These are phyloP conservation scores for Hydropsyche betteni DNA, from an alignment of 2,888 invertebrate species.

Conservation along the genomic window DNA sequence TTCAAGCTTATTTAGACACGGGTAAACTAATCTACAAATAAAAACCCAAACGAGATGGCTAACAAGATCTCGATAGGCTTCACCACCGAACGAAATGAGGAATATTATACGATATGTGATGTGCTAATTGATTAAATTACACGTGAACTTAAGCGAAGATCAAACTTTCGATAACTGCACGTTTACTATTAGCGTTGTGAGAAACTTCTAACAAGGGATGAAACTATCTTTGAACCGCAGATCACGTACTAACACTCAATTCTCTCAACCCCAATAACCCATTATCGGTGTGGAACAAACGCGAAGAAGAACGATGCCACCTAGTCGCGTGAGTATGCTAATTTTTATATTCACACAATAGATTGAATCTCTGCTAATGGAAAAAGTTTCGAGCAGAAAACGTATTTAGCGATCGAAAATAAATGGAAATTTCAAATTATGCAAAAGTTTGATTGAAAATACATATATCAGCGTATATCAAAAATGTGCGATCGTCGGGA, in stretches of 20 bases:
- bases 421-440: constrained; percentile 7
- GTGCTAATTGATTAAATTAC: too few relatives aligned
- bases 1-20: too few relatives aligned
- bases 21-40: too few relatives aligned
- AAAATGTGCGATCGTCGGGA: too few relatives aligned
- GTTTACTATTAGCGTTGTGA: not conserved
- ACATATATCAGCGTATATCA: not conserved
- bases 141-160: not conserved
- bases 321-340: too few relatives aligned
- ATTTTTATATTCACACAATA: too few relatives aligned
- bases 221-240: constrained; percentile 31
- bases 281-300: too few relatives aligned
- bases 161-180: not conserved
- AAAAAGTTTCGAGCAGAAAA: constrained; percentile 14
- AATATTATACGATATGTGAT: too few relatives aligned
- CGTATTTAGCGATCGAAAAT: not conserved
- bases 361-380: constrained; percentile 9
- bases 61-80: too few relatives aligned
- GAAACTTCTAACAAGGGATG: constrained; percentile 21
- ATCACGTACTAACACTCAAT: constrained; percentile 31
- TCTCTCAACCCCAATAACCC: constrained; percentile 15
- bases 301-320: too few relatives aligned
- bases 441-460: constrained; percentile 10
- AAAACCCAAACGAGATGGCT: too few relatives aligned
- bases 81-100: too few relatives aligned